A percentile compares a stretch with the other conserved stretches of the same genome.
Evolutionary conservation across 2,797 vertebrate genomes (phyloP).

Genomic region (Acanthiza pusilla): DNA sequence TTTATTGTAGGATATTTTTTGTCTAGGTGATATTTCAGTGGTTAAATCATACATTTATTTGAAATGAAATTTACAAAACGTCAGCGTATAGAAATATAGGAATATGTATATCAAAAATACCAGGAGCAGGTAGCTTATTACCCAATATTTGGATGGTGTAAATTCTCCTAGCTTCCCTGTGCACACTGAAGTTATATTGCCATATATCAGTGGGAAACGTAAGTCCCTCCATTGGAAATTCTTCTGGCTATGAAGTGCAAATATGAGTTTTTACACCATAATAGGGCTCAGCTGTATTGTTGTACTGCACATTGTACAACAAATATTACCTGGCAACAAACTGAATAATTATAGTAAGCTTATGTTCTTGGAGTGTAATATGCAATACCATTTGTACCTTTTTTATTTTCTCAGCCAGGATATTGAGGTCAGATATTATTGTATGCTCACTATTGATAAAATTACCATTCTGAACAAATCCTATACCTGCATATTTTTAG

Average conservation of each 20-base stretch:
- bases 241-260: background rate
- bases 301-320: background rate
- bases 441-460: background rate
- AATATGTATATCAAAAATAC: background rate
- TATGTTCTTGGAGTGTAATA: background rate
- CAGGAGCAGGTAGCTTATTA: background rate
- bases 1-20: background rate
- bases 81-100: background rate
- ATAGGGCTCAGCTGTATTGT: background rate
- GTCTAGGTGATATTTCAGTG: background rate
- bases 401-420: background rate
- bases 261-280: background rate
- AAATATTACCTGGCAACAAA: background rate
- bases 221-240: background rate
- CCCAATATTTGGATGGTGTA: background rate
- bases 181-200: background rate
- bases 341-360: background rate
- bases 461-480: background rate
- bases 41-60: background rate
- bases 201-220: background rate
- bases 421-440: background rate
- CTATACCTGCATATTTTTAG: background rate
- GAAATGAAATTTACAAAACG: background rate
- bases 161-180: background rate
- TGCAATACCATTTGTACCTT: background rate